Conservation (phyloP, 2,797 vertebrate genomes). For the Phrynocephalus guinanensis region DNA sequence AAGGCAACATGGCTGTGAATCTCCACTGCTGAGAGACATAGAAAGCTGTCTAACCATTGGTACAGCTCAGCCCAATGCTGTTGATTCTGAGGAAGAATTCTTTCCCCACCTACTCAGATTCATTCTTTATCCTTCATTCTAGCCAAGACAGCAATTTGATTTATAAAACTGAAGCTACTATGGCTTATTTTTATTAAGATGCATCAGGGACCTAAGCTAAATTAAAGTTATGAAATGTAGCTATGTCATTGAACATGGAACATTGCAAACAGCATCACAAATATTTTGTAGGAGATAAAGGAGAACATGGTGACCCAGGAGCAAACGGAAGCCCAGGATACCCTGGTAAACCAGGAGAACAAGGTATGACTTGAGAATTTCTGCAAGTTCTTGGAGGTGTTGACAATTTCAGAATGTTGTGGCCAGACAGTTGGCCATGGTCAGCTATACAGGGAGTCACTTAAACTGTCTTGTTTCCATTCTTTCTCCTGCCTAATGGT, state of each 20-base stretch:
- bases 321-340: constrained; percentile 82
- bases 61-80: too few relatives aligned
- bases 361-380: constrained; percentile 79
- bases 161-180: background rate
- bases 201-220: background rate
- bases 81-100: too few relatives aligned
- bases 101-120: too few relatives aligned
- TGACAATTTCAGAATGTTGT: background rate
- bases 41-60: too few relatives aligned
- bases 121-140: background rate
- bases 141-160: background rate
- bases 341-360: constrained; percentile 89
- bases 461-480: background rate
- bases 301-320: constrained; percentile 88
- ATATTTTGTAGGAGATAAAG: constrained; percentile 86
- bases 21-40: background rate
- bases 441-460: background rate
- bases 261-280: constrained; percentile 24
- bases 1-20: background rate
- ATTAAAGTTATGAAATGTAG: background rate
- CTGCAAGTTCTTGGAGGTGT: background rate
- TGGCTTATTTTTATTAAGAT: background rate
- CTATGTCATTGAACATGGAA: background rate
- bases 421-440: background rate
- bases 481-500: background rate